Percentiles rank a stretch among this genome's conserved stretches.
Conservation (phyloP, 2,797 vertebrate species). For the Taeniopygia guttata region DNA sequence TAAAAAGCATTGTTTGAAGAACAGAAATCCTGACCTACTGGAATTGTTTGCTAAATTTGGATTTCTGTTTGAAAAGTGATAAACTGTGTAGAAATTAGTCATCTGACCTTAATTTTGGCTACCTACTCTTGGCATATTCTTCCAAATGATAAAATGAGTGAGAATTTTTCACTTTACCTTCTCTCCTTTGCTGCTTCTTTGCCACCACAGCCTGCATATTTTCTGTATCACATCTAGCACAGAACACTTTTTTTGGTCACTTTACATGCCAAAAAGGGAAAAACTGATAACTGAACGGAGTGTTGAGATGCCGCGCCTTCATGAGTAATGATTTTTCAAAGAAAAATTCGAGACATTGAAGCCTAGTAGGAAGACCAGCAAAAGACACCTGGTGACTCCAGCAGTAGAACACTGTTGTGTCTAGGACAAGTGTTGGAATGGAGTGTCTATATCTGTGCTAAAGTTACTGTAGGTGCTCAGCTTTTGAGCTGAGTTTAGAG, state of each 20-base stretch:
- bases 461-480: background rate
- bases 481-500: background rate
- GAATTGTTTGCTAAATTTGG: background rate
- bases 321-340: background rate
- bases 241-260: background rate
- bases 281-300: background rate
- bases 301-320: accelerated
- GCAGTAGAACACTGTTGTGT: background rate
- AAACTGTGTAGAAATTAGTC: background rate
- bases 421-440: background rate
- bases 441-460: background rate
- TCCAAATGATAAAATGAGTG: background rate
- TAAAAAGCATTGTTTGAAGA: background rate
- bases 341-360: background rate
- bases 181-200: background rate
- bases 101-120: background rate
- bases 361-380: background rate
- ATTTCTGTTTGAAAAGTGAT: background rate
- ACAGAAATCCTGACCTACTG: background rate
- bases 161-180: background rate
- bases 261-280: background rate
- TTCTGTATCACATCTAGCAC: background rate
- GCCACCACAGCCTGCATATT: background rate
- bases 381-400: background rate
- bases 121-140: background rate